Evolutionary conservation across 2,113 vertebrate genomes (phyloP), one percentile per base, ranked within the genome.

Genomic region (Pithys albifrons): DNA sequence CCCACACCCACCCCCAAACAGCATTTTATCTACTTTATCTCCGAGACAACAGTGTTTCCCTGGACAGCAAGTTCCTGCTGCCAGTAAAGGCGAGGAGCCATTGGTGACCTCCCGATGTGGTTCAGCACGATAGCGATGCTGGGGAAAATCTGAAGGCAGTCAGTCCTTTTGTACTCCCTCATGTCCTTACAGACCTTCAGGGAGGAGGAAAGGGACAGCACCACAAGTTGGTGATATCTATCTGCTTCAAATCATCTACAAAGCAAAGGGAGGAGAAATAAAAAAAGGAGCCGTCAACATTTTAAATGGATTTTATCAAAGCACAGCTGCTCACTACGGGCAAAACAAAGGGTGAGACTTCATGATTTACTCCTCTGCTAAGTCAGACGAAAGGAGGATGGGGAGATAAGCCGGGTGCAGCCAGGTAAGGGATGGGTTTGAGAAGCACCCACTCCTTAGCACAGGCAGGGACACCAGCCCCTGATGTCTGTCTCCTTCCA

Each of bases 71-170:
- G 54, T 24, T 64, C n/a, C 48, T 8, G 33, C 18, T 70, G 70
- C n/a, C 70, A 78, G 57, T 55, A 84, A 35, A 49, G 49, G 14
- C 0, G 0, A 70, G 41, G 54, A 49, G 89, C 29, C 45, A 9
- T 14, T 0, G 0, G 41, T 33, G 39, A 82, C 28, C 33, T 76
- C 67, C 4, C 0, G 1, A 6, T 7, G 22, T 0, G 2, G 39
- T 35, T 79, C 33, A 37, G 73, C 48, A 46, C 4, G 3, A 1
- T 0, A 0, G 70, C 0, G 4, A 35, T 74, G 45, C 45, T 0
- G 0, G 51, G 29, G 51, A 76, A 70, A 6, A 11, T 55, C 35
- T 41, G 51, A 55, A 73, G 51, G 27, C 0, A 0, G 43, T 19
- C 0, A 0, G 58, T 37, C 54, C 46, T 46, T 57, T 6, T 18